Evolutionary conservation across 2,797 vertebrate species (phyloP).

Genomic region (Botia kubotai): DNA sequence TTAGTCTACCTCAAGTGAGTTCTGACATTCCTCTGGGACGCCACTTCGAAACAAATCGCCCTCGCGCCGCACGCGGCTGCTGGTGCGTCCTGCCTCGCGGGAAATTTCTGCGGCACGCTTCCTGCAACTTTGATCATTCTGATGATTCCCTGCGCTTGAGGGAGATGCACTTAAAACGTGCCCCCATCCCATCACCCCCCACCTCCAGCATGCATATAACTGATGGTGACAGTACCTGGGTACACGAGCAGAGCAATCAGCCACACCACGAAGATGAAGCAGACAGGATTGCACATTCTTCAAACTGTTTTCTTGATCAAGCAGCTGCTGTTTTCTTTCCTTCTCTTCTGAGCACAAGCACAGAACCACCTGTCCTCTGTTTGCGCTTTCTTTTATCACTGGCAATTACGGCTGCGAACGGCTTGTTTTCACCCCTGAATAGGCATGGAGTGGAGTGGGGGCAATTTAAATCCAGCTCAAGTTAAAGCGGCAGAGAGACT

Average conservation of each 20-base stretch:
- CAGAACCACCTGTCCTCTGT: conserved; percentile 39
- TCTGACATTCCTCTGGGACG: conserved; percentile 27
- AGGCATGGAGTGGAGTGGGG: conserved; percentile 58
- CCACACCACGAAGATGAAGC: conserved; percentile 78
- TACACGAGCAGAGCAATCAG: conserved; percentile 78
- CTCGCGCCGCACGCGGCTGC: neutral
- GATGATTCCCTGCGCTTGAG: neutral
- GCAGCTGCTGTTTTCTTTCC: conserved; percentile 49
- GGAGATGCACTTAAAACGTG: neutral
- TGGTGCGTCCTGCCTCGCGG: neutral
- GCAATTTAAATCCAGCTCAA: conserved; percentile 76
- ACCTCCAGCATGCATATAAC: conserved; percentile 22
- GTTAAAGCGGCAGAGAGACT: conserved; percentile 67
- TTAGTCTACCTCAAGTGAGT: conserved; percentile 33
- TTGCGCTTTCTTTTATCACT: conserved; percentile 33
- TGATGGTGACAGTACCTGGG: conserved; percentile 74
- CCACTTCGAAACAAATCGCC: conserved; percentile 7
- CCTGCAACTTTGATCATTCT: conserved; percentile 31
- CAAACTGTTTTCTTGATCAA: conserved; percentile 63
- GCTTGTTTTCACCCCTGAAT: conserved; percentile 61
- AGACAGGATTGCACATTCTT: conserved; percentile 80
- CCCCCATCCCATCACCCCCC: neutral
- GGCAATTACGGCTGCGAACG: conserved; percentile 59
- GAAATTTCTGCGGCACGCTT: neutral
- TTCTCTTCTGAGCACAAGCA: conserved; percentile 34